Base-by-base conservation (phyloP, 2,113 vertebrate genomes). In the Eolophus roseicapilla region DNA sequence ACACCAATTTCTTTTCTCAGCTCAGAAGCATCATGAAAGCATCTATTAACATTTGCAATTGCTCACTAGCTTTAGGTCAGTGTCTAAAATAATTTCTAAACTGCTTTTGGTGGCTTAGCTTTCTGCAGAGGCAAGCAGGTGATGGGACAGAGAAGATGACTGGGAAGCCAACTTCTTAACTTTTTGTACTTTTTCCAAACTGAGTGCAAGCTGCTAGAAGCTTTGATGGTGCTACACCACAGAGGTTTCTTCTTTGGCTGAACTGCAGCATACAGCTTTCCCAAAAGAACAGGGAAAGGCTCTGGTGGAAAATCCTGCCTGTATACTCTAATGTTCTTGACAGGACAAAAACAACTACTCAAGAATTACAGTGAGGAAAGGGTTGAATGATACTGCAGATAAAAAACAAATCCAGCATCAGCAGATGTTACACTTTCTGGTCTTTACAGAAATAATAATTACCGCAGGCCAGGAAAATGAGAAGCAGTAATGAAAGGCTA, bases 181-280 rank as follows among this genome's bases (percentile, higher is more conserved):
- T 60, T 71, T 62, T 43, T 60, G 27, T 53, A 78, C 31, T 55
- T 63, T 31, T 29, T 28, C 52, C 88, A 63, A 60, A 82, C 2
- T 1, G 3, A 76, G 31, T 29, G 60, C 79, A 57, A 85, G 47
- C 14, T 59, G n/a, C 59, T 35, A 60, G 81, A 35, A 79, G 67
- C 71, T 95, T 71, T 82, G 88, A 84, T 3, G 41, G 86, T 29
- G 70, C 75, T 7, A 6, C 63, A 46, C 33, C 43, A 49, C 2
- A 0, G 82, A 74, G 65, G 74, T 62, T 94, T 96, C 62, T 90
- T 95, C 92, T 96, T 94, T 95, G 92, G 92, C 94, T 83, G 82
- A 90, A 92, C 6, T 41, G 70, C 90, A 96, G 82, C 74, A 79
- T 18, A 43, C 49, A 47, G 81, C 63, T 79, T 94, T 95, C 71